Conservation (phyloP, 2,888 invertebrate species). For the Xestoiulus laeticollis region DNA sequence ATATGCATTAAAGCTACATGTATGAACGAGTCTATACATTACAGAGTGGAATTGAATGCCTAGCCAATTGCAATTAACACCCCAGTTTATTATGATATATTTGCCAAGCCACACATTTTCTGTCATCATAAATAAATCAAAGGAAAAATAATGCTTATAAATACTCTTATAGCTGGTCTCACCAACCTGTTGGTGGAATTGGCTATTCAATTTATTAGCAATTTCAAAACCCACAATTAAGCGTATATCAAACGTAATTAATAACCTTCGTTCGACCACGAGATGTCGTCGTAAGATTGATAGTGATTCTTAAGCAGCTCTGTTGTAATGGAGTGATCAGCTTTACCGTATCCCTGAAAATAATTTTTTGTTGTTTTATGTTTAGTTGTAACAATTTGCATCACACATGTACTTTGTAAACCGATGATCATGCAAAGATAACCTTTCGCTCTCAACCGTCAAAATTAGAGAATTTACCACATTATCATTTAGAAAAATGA, state of each 20-base stretch:
- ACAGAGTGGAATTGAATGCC: neutral
- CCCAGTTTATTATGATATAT: neutral
- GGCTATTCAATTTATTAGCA: slow-evolving; percentile 29
- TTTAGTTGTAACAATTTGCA: slow-evolving; percentile 47
- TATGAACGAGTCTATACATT: too few species aligned
- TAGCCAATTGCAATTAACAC: neutral
- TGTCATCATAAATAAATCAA: neutral
- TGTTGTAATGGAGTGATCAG: slow-evolving; percentile 83
- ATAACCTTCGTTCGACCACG: slow-evolving; percentile 87
- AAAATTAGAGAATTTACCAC: neutral
- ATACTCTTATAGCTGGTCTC: neutral
- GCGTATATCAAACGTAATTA: slow-evolving; percentile 62
- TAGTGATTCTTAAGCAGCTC: slow-evolving; percentile 78
- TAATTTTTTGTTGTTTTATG: too few species aligned
- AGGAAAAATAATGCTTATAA: neutral
- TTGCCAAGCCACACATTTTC: neutral
- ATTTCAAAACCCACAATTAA: slow-evolving; percentile 14
- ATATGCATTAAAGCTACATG: too few species aligned
- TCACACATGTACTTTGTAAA: too few species aligned
- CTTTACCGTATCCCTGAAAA: slow-evolving; percentile 78
- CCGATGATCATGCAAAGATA: too few species aligned
- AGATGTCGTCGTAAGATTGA: slow-evolving; percentile 76
- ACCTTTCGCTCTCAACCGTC: neutral
- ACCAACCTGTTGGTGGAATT: neutral
- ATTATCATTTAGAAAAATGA: too few species aligned